Evolutionary conservation across 1,140 invertebrate genomes (phyloP).

Genomic region (Bombus impatiens): DNA sequence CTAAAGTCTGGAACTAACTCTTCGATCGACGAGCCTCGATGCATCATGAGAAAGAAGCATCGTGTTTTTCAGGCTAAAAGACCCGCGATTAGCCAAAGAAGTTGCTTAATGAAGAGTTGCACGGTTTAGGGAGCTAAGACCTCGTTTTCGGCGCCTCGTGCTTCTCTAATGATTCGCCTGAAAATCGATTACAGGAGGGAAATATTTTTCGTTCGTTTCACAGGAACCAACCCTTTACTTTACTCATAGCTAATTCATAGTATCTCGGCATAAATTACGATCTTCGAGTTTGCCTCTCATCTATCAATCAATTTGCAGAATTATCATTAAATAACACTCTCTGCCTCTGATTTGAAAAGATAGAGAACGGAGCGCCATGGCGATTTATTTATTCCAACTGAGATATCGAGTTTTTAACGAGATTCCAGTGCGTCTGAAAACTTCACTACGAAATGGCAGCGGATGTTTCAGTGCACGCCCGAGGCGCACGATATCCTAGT

Average conservation of each 20-base stretch:
- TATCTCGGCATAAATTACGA: not conserved
- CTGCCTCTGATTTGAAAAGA: no score
- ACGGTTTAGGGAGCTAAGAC: not conserved
- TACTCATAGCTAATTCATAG: no score
- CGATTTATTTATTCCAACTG: conserved; percentile 7
- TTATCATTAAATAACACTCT: not conserved
- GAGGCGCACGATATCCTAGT: conserved; percentile 56
- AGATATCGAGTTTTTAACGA: conserved; percentile 40
- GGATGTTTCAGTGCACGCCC: conserved; percentile 62
- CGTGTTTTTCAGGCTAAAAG: not conserved
- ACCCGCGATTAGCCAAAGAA: conserved; percentile 3
- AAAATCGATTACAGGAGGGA: not conserved
- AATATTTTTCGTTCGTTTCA: not conserved
- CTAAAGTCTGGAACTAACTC: not conserved
- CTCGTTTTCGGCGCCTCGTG: not conserved
- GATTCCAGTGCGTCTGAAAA: conserved; percentile 35
- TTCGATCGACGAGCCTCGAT: conserved; percentile 16
- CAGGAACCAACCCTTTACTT: no score
- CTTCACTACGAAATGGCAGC: conserved; percentile 54
- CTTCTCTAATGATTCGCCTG: not conserved
- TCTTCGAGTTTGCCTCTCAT: fast-evolving
- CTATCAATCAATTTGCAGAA: not conserved
- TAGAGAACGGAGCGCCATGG: no score
- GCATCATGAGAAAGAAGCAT: conserved; percentile 9
- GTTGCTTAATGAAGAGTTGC: conserved; percentile 21